Evolutionary conservation across 2,113 vertebrate species (phyloP), one percentile per base, ranked within the genome.

Genomic region (Xyliphius kryptos): DNA sequence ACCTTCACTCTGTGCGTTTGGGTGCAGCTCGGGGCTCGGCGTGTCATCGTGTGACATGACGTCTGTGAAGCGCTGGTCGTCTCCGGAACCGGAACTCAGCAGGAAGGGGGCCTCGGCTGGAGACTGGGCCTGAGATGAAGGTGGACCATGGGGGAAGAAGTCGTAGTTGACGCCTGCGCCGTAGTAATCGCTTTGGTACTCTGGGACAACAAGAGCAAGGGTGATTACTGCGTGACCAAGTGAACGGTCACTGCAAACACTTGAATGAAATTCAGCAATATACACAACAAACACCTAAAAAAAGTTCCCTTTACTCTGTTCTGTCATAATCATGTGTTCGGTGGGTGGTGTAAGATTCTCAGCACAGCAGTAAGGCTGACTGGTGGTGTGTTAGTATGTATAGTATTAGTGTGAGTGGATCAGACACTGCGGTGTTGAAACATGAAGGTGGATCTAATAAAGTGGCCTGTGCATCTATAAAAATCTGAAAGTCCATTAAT

Each of bases 51-150:
- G 95, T 50, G 94, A 95, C 82, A 96, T 96, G 92, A 97, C 95
- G 89, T 98, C 95, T 85, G 94, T 94, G 87, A 95, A 98, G 84
- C 95, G 88, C 89, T 94, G 94, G 90, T 96, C 96, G 74, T 98
- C 95, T 47, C 91, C 93, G 1, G 92, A 88, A 17, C 92, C 92
- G 15, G 93, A 91, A 77, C 89, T 89, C 51, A 91, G 86, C 76
- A 97, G 89, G 86, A 95, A 98, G 69, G 89, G 89, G 59, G 94
- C 88, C 72, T 98, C 95, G 3, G 93, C 92, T 0, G 95, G 95
- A 50, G 94, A 97, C 76, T 95, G 94, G 15, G 93, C 93, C 84
- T 98, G 95, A 4, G 95, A 97, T 21, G 88, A 88, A 1, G 95
- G 95, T 1, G 95, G 95, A 19, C 92, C 95, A 6, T 97, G 94